Evolutionary conservation across 2,888 invertebrate genomes (phyloP).

Genomic region (Lepidocyrtoides sp.): DNA sequence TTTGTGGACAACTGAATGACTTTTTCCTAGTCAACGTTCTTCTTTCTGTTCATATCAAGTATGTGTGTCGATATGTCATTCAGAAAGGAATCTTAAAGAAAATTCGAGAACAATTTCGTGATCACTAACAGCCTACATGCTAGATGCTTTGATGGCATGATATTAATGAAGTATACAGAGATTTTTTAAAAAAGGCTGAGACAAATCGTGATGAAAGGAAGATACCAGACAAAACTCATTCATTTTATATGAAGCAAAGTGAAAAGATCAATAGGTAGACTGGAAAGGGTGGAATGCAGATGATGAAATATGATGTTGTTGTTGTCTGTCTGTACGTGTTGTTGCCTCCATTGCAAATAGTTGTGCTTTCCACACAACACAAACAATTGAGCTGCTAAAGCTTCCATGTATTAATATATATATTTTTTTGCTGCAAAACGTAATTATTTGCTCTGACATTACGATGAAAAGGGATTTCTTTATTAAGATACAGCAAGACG

Average conservation of each 20-base stretch:
- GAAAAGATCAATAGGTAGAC: background rate
- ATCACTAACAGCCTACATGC: background rate
- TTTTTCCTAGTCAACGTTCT: background rate
- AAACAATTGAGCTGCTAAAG: background rate
- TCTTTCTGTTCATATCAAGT: background rate
- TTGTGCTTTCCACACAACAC: background rate
- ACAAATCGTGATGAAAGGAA: background rate
- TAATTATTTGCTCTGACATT: background rate
- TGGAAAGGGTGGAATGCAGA: slow-evolving; percentile 4
- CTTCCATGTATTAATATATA: too few species aligned
- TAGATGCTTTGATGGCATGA: background rate
- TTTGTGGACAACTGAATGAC: background rate
- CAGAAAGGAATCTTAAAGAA: background rate
- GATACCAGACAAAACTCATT: background rate
- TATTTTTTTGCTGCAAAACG: background rate
- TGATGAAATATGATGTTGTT: slow-evolving; percentile 25
- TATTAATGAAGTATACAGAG: background rate
- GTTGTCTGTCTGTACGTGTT: background rate
- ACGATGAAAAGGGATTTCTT: background rate
- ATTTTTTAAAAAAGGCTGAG: background rate
- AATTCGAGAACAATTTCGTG: background rate
- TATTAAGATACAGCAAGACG: background rate
- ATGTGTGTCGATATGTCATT: background rate
- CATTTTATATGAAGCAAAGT: background rate
- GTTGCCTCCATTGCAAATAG: background rate